A percentile compares a stretch with the other conserved stretches of the same genome.
These are phyloP conservation scores for Proales similis DNA, from an alignment of 1,140 invertebrate genomes.

Conservation along the genomic window DNA sequence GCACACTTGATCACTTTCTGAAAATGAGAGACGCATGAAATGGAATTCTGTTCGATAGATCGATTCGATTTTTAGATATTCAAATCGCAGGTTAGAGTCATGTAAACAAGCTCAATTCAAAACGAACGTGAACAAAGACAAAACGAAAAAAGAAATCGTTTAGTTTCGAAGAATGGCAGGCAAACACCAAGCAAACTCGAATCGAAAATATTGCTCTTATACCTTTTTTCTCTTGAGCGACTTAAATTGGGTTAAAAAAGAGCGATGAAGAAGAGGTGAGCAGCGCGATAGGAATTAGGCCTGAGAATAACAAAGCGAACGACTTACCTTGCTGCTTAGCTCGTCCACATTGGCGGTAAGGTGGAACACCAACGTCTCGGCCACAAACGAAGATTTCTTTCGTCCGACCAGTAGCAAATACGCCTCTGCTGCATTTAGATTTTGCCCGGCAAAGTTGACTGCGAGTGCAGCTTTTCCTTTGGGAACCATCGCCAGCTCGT, in stretches of 20 bases:
- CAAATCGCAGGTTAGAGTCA: neutral
- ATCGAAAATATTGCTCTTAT: neutral
- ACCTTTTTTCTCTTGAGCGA: neutral
- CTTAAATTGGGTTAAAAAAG: constrained; percentile 29
- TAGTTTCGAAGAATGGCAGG: constrained; percentile 15
- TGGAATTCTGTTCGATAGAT: too few relatives aligned
- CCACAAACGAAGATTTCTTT: constrained; percentile 44
- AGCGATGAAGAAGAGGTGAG: too few relatives aligned
- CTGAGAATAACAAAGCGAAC: neutral
- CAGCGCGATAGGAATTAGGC: neutral
- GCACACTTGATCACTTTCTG: constrained; percentile 32
- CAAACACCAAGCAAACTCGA: constrained; percentile 5
- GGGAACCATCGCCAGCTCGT: constrained; percentile 43
- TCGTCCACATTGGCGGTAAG: constrained; percentile 47
- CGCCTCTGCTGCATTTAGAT: constrained; percentile 48
- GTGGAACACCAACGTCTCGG: constrained; percentile 48
- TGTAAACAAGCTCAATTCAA: neutral
- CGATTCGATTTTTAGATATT: neutral
- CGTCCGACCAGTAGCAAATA: constrained; percentile 48
- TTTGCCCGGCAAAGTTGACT: constrained; percentile 49
- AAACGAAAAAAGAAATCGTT: neutral
- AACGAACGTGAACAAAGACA: neutral
- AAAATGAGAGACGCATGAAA: constrained; percentile 3
- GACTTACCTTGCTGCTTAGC: constrained; percentile 47
- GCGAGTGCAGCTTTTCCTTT: constrained; percentile 44